A percentile compares a stretch with the other conserved stretches of the same genome.
phyloP scores from a whole-genome alignment of 2,797 vertebrate species.

The Oryzias sinensis region DNA sequence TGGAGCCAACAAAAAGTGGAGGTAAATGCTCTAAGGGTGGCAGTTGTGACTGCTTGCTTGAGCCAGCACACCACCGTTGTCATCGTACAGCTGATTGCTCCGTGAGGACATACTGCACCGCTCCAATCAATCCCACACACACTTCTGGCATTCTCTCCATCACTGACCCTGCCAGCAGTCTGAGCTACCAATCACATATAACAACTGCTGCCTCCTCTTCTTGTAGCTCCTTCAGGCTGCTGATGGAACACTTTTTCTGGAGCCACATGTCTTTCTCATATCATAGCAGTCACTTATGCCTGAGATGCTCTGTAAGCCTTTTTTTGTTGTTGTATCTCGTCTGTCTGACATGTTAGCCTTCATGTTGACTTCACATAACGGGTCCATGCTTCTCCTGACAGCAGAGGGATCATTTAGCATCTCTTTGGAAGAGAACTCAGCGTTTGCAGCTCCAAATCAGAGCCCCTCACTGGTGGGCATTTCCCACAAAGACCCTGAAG shows the following conservation, averaged over 20 bases:
- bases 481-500: neutral
- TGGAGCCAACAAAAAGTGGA: too few relatives aligned
- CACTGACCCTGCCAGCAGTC: conserved; percentile 39
- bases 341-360: neutral
- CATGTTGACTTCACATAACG: neutral
- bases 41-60: conserved; percentile 31
- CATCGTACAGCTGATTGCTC: conserved; percentile 36
- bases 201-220: conserved; percentile 13
- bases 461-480: conserved; percentile 28
- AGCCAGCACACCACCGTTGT: conserved; percentile 30
- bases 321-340: too few relatives aligned
- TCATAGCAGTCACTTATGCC: too few relatives aligned
- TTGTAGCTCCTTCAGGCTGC: neutral
- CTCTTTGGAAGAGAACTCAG: conserved; percentile 38
- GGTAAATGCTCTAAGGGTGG: conserved; percentile 22
- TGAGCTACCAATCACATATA: conserved; percentile 46
- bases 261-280: too few relatives aligned
- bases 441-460: conserved; percentile 52
- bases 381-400: conserved; percentile 18
- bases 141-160: conserved; percentile 9
- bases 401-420: conserved; percentile 38
- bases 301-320: too few relatives aligned
- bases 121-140: conserved; percentile 3
- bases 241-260: neutral
- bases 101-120: conserved; percentile 15